Evolutionary conservation across 2,113 vertebrate genomes (phyloP), one percentile per base, ranked within the genome.

Genomic region (Aphyosemion australe): DNA sequence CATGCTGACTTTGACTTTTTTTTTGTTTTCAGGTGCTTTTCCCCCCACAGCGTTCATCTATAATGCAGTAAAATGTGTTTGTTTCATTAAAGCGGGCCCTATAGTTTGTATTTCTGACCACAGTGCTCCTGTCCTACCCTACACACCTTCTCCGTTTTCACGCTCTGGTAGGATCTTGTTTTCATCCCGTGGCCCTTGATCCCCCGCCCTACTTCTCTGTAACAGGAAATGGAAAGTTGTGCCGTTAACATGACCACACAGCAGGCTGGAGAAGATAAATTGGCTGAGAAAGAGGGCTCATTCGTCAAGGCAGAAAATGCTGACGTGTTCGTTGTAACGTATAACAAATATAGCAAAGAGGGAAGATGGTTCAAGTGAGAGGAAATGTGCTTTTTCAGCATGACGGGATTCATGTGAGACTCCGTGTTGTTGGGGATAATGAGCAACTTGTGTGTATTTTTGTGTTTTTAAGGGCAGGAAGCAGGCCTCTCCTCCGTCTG

Each of bases 21-120:
- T 76, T 62, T 71, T 75, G 46, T 71, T 76, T 78, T 58, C 58
- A 41, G 60, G 66, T 69, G 62, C 62, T 72, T 6, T 69, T 61
- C 78, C 64, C 78, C 74, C 67, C 47, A 68, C 66, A 77, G 77
- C 72, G 71, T 67, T 82, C 74, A 85, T 82, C 65, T 72, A 77
- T 76, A 80, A 83, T 80, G 85, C 87, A 90, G 85, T 88, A 83
- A 85, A 79, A 87, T 83, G 84, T 61, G 74, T 62, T 26, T 62
- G 66, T 41, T 52, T 55, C 18, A 31, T 65, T 42, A n/a, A 18
- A 67, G 42, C 18, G 8, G 15, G 21, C 21, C 21, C 4, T 26
- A 12, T 1, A 46, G 18, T 34, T 49, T 67, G n/a, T 26, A 4
- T 43, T 72, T 41, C 42, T 37, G 18, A 53, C 9, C 20, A 18